Evolutionary conservation across 1,140 invertebrate species (phyloP), one percentile per base, ranked within the genome.

Genomic region (Cydia splendana): DNA sequence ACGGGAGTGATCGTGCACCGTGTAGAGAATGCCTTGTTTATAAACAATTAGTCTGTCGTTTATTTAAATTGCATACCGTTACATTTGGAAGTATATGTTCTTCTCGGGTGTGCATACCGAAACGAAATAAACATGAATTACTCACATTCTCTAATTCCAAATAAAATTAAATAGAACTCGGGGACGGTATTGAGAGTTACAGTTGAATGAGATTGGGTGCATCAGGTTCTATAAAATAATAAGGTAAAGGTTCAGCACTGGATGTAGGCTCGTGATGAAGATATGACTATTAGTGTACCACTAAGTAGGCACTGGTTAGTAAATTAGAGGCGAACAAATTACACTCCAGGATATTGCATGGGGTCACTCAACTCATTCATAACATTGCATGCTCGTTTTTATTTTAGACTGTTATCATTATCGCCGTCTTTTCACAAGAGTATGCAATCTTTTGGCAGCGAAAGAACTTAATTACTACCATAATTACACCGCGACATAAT

Each of bases 1-100:
- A 76, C 38, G 7, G 75, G 75, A 80, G 79, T 77, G 79, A 65
- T 77, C 74, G 30, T 42, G n/a, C 38, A 77, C 45, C 79, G 74
- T 80, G 74, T 13, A 76, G 57, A 71, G 34, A 71, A 71, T 71
- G 67, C 65, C 65, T 71, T 71, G 67, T 71, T 71, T 71, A 34
- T 45, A 24, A 38, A 38, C 67, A 34, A 38, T 71, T 71, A 71
- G 18, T n/a, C 67, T 42, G 34, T 42, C 67, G 67, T 71, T 71
- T 38, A 71, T 71, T 71, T 45, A n/a, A 71, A 71, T 45, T 30
- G 34, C 65, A 34, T 71, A 71, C 67, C 67, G 34, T 71, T 38
- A 71, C 34, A 51, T 24, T 62, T 57, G n/a, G 53, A 57, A 57
- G 20, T 24, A 62, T 53, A 24, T 57, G 15, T 57, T 62, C 20